Evolutionary conservation across 2,113 vertebrate species (phyloP).

Genomic region (Leiothrix lutea): DNA sequence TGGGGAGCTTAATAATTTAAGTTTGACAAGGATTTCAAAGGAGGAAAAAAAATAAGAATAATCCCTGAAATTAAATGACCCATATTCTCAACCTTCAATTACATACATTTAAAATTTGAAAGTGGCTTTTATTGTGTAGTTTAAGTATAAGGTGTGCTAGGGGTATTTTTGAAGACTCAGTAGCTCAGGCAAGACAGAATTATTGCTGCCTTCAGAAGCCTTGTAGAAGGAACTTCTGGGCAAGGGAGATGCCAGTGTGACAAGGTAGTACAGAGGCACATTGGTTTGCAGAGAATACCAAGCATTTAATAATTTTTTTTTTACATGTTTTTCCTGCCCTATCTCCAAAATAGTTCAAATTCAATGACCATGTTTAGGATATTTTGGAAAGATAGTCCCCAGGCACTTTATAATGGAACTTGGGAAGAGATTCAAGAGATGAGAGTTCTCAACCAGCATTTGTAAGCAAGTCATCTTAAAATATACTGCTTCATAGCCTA

Average conservation of each 20-base stretch:
- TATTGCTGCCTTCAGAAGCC: not conserved
- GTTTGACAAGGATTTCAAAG: not conserved
- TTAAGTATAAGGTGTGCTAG: not conserved
- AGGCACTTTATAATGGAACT: not conserved
- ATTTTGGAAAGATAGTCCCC: not conserved
- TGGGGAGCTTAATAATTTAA: not conserved
- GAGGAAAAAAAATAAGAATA: fast-evolving
- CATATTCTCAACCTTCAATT: not conserved
- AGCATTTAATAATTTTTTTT: not conserved
- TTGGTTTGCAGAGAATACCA: not conserved
- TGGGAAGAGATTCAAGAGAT: not conserved
- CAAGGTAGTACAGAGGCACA: fast-evolving
- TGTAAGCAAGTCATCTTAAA: conserved; percentile 2
- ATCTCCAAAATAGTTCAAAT: not conserved
- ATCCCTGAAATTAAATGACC: not conserved
- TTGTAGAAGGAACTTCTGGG: not conserved
- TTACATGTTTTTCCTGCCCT: not conserved
- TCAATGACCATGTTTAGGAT: not conserved
- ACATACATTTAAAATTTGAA: not conserved
- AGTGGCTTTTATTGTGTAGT: not conserved
- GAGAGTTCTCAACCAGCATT: not conserved
- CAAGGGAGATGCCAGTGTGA: fast-evolving
- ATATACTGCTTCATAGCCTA: not conserved
- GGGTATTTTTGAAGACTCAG: not conserved
- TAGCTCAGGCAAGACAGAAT: not conserved